Conservation (phyloP, 2,888 invertebrate genomes). For the Papilio elwesi region DNA sequence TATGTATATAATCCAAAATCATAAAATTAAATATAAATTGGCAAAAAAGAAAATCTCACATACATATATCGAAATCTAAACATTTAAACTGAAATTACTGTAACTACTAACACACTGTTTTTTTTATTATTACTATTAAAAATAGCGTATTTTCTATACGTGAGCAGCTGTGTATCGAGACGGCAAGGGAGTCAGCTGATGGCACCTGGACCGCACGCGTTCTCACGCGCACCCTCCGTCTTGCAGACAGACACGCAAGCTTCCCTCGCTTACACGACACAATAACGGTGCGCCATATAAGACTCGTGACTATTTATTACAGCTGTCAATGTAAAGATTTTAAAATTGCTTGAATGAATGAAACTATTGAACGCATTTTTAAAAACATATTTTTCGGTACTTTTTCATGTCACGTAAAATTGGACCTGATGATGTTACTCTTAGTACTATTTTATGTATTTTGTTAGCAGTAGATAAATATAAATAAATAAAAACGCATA, state of each 20-base stretch:
- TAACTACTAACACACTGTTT: background rate
- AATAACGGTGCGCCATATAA: constrained; percentile 60
- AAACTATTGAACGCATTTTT: constrained; percentile 7
- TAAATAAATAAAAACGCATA: background rate
- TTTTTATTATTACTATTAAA: constrained; percentile 20
- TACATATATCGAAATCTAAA: too few species aligned
- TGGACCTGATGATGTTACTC: too few species aligned
- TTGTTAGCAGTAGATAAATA: too few species aligned
- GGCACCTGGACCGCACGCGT: constrained; percentile 76
- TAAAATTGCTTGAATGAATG: constrained; percentile 31
- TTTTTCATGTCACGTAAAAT: background rate
- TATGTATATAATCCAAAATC: too few species aligned
- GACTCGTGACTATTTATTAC: constrained; percentile 65
- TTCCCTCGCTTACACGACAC: constrained; percentile 49
- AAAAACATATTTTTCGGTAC: constrained; percentile 15
- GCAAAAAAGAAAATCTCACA: too few species aligned
- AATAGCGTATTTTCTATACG: background rate
- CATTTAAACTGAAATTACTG: too few species aligned
- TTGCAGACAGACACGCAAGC: constrained; percentile 52
- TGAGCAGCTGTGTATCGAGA: constrained; percentile 61
- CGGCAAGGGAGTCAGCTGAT: constrained; percentile 60
- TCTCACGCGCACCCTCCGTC: constrained; percentile 74
- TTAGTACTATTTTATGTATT: too few species aligned
- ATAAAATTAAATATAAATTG: too few species aligned
- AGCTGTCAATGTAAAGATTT: constrained; percentile 49